A percentile compares a stretch with the other conserved stretches of the same genome.
These are phyloP conservation scores for Psittacara wagleri DNA, from an alignment of 2,113 vertebrate species.

Conservation along the genomic window DNA sequence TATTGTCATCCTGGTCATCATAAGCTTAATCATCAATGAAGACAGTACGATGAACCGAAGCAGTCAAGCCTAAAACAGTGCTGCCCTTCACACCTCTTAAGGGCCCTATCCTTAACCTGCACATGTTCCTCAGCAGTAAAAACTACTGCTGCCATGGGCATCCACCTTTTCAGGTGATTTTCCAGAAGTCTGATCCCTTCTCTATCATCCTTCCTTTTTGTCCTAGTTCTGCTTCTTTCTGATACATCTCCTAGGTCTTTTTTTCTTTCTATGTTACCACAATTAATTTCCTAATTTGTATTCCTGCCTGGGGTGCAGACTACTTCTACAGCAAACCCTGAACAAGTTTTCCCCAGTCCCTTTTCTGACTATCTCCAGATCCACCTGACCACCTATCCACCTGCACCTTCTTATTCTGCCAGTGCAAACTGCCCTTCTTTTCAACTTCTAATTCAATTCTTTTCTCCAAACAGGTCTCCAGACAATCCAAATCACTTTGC, in stretches of 20 bases:
- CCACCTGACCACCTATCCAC: background rate
- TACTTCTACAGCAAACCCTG: background rate
- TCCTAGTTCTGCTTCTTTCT: background rate
- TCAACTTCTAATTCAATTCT: background rate
- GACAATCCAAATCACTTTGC: background rate
- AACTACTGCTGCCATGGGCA: background rate
- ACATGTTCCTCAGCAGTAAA: background rate
- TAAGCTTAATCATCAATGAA: background rate
- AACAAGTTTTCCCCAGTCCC: background rate
- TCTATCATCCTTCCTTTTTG: background rate
- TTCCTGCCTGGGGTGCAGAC: background rate
- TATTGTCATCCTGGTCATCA: no score
- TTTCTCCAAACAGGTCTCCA: background rate
- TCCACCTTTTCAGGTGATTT: background rate
- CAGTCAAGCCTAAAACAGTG: background rate
- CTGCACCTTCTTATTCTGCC: background rate
- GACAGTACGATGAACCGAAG: background rate
- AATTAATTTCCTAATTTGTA: background rate
- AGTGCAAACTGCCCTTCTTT: background rate
- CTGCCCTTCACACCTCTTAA: background rate
- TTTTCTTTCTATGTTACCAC: background rate
- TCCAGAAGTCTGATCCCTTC: background rate
- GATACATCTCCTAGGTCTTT: background rate
- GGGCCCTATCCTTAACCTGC: background rate
- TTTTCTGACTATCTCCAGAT: background rate